Evolutionary conservation across 2,797 vertebrate species (phyloP).

Genomic region (Antrozous pallidus): DNA sequence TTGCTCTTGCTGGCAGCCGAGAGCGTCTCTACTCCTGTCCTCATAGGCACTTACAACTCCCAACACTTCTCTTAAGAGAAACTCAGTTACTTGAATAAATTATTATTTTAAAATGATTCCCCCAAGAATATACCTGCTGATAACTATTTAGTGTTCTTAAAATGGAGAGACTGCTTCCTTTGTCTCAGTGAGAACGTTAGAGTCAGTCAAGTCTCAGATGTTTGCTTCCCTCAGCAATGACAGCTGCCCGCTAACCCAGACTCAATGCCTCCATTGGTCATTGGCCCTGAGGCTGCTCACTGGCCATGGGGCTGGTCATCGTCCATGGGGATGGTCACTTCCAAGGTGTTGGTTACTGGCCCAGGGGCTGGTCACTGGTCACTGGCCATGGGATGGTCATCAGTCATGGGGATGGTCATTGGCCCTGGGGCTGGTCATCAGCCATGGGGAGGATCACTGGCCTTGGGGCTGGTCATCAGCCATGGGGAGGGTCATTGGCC

Average conservation of each 20-base stretch:
- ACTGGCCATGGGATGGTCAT: no score
- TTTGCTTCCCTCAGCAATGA: not conserved
- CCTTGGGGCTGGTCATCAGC: no score
- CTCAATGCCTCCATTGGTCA: not conserved
- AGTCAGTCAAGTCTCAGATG: not conserved
- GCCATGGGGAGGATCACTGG: not conserved
- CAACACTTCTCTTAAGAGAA: constrained; percentile 27
- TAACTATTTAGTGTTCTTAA: constrained; percentile 29
- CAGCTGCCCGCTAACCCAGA: not conserved
- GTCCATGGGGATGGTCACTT: no score
- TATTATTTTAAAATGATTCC: constrained; percentile 46
- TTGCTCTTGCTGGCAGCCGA: not conserved
- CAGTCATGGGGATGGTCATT: no score
- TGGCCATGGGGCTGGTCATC: no score
- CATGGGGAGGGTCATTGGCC: not conserved
- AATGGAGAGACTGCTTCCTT: not conserved
- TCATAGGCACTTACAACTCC: not conserved
- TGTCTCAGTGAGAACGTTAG: not conserved
- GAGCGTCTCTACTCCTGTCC: not conserved
- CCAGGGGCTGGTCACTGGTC: not conserved
- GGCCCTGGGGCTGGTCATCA: no score
- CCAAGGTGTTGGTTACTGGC: no score
- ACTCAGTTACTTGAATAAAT: constrained; percentile 18
- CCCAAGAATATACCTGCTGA: not conserved
- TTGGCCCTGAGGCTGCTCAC: no score